phyloP scores from a whole-genome alignment of 2,113 vertebrate genomes.

The Donacobius atricapilla region DNA sequence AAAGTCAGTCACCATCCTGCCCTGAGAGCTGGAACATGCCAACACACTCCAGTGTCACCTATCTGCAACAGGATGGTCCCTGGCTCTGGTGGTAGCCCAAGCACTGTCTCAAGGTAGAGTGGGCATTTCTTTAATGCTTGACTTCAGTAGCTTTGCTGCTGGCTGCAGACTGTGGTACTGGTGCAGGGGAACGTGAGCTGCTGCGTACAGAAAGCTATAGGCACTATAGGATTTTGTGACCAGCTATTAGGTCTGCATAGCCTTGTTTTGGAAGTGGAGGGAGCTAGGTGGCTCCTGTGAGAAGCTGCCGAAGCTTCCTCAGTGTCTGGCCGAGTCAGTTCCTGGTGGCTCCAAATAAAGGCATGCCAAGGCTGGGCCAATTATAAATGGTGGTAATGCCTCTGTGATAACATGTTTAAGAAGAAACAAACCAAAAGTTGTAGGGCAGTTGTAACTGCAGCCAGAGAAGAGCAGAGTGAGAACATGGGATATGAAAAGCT shows the following conservation, averaged over 20 bases:
- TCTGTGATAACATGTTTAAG: background rate
- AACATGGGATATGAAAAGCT: background rate
- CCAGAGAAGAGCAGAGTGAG: background rate
- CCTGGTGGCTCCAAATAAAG: background rate
- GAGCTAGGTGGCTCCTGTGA: background rate
- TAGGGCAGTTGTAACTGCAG: background rate
- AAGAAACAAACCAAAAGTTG: background rate
- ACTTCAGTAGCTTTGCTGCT: background rate
- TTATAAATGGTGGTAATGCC: background rate
- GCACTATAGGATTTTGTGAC: background rate
- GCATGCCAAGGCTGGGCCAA: background rate
- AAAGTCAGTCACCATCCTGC: background rate
- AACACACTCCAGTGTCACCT: no score
- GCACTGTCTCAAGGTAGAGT: fast-evolving
- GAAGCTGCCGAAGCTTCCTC: background rate
- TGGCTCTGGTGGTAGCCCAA: background rate
- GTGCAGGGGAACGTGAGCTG: background rate
- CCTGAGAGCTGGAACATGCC: background rate
- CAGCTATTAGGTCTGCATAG: background rate
- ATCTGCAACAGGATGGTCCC: no score
- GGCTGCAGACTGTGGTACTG: background rate
- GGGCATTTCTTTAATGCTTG: fast-evolving
- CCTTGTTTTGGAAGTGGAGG: background rate
- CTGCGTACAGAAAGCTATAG: background rate
- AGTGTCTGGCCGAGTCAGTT: background rate